Conservation (phyloP, 2,888 invertebrate species). For the Mongoloraphidia duomilia region DNA sequence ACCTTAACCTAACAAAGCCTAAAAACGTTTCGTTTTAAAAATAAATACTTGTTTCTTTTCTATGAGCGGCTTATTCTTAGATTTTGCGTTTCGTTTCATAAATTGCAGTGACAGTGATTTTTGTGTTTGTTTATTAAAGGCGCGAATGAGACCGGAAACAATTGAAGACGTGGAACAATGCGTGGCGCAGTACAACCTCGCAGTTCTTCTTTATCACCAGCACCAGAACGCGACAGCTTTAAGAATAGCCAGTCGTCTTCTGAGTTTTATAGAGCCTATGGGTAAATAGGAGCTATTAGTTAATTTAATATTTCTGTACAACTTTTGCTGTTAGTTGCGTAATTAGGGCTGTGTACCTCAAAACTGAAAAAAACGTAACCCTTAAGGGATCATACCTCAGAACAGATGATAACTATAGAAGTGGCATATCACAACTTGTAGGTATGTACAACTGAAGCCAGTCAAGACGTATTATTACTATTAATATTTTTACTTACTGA, state of each 20-base stretch:
- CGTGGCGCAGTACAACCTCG: conserved; percentile 62
- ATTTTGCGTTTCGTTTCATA: conserved; percentile 1
- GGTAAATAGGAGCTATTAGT: conserved; percentile 27
- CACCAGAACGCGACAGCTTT: conserved; percentile 57
- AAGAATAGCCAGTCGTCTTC: conserved; percentile 43
- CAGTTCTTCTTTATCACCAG: conserved; percentile 61
- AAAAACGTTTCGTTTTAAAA: too few relatives aligned
- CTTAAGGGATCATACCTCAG: too few relatives aligned
- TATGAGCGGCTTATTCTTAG: too few relatives aligned
- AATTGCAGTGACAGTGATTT: neutral
- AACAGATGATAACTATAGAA: too few relatives aligned
- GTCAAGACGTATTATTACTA: too few relatives aligned
- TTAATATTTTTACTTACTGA: too few relatives aligned
- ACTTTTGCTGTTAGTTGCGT: conserved; percentile 1
- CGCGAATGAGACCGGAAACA: conserved; percentile 30
- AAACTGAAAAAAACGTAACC: neutral
- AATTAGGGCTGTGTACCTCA: neutral
- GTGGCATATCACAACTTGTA: too few relatives aligned
- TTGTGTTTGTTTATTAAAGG: conserved; percentile 16
- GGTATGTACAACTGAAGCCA: too few relatives aligned
- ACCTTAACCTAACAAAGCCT: too few relatives aligned
- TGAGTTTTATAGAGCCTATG: conserved; percentile 52
- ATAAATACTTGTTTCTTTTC: too few relatives aligned
- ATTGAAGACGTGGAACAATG: conserved; percentile 53
- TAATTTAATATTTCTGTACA: conserved; percentile 2